phyloP scores from a whole-genome alignment of 2,113 vertebrate genomes.

The Scomber japonicus region DNA sequence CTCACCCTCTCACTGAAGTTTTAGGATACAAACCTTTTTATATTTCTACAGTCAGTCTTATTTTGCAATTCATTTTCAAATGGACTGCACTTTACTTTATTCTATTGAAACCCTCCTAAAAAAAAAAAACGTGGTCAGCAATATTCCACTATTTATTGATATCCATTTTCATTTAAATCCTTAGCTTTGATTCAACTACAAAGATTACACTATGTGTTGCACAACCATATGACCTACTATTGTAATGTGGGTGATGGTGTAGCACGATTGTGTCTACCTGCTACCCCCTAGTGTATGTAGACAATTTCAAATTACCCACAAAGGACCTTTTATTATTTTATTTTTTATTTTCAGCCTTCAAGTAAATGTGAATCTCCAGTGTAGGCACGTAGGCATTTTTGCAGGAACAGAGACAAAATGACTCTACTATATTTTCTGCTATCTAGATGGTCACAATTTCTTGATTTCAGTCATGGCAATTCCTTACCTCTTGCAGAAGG shows the following conservation, averaged over 20 bases:
- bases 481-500: conserved; percentile 17
- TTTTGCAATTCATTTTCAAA: neutral
- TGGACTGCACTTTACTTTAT: neutral
- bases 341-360: neutral
- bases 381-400: neutral
- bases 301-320: neutral
- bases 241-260: too few relatives aligned
- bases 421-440: neutral
- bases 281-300: neutral
- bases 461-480: neutral
- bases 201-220: too few relatives aligned
- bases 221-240: too few relatives aligned
- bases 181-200: too few relatives aligned
- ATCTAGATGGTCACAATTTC: neutral
- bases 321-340: neutral
- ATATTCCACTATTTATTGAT: neutral
- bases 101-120: too few relatives aligned
- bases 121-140: neutral
- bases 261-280: neutral
- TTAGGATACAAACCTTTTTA: neutral
- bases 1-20: neutral
- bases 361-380: neutral
- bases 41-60: too few relatives aligned
- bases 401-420: neutral
- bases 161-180: neutral